A percentile compares a stretch with the other conserved stretches of the same genome.
Evolutionary conservation across 2,113 vertebrate genomes (phyloP).

Genomic region (Xenotilapia longispinis): DNA sequence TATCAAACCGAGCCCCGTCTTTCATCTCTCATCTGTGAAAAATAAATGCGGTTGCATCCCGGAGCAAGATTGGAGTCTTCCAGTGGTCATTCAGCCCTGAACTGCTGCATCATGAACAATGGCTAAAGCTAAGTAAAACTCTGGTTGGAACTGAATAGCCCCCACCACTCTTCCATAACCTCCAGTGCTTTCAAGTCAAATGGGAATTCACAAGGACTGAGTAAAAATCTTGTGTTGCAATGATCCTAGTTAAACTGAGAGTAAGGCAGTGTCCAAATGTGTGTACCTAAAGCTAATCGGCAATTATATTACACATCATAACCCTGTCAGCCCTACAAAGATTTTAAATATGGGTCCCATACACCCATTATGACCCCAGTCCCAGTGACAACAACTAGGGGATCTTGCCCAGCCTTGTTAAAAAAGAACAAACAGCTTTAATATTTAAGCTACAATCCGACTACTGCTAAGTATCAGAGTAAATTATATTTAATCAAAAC

Average conservation of each 20-base stretch:
- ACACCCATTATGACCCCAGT: not conserved
- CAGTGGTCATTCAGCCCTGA: not conserved
- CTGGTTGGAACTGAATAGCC: not conserved
- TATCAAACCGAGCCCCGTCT: not conserved
- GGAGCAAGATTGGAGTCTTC: not conserved
- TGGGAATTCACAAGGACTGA: not conserved
- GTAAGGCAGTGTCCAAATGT: not conserved
- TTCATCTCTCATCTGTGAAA: not conserved
- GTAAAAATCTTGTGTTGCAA: not conserved
- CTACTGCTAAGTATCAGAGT: not conserved
- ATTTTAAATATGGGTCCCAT: not conserved
- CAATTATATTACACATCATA: fast-evolving
- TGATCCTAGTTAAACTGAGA: not conserved
- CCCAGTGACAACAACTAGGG: not conserved
- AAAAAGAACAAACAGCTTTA: not conserved
- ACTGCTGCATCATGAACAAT: not conserved
- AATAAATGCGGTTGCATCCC: not conserved
- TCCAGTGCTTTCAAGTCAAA: not conserved
- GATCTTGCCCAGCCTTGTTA: not conserved
- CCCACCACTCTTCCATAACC: not conserved
- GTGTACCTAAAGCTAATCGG: not conserved
- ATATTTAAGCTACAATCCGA: not conserved
- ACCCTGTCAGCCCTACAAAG: not conserved
- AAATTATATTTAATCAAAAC: not conserved
- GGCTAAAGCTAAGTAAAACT: not conserved